Percentiles rank a stretch among this genome's conserved stretches.
Evolutionary conservation across 2,888 invertebrate species (phyloP).

Genomic region (Muschampia plurimacula): DNA sequence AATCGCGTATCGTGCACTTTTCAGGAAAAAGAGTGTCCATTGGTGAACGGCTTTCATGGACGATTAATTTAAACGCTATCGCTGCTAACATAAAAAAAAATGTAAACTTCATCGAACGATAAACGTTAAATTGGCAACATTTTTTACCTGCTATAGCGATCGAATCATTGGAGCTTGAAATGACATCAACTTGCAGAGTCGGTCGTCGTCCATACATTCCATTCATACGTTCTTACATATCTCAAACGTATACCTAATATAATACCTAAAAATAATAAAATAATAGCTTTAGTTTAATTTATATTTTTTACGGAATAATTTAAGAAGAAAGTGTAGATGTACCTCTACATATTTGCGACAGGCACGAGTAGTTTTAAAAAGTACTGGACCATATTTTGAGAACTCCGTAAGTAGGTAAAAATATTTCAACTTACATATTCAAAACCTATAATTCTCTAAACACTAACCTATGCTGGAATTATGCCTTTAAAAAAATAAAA

Average conservation of each 20-base stretch:
- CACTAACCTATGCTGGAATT: not conserved
- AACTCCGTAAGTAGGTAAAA: too few species aligned
- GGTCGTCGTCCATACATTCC: constrained; percentile 20
- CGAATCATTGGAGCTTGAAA: constrained; percentile 34
- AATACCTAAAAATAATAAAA: not conserved
- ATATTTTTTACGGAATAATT: not conserved
- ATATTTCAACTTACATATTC: too few species aligned
- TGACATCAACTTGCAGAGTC: constrained; percentile 35
- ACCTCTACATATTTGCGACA: too few species aligned
- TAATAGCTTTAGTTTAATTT: not conserved
- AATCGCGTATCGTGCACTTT: constrained; percentile 30
- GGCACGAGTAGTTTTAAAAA: too few species aligned
- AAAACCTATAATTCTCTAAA: too few species aligned
- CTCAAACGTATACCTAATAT: too few species aligned
- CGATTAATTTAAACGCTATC: constrained; percentile 38
- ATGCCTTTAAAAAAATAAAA: not conserved
- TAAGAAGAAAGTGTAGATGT: not conserved
- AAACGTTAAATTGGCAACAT: constrained; percentile 37
- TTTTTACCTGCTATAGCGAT: constrained; percentile 27
- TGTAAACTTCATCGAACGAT: constrained; percentile 35
- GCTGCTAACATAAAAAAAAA: constrained; percentile 29
- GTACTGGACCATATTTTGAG: too few species aligned
- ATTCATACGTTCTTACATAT: constrained; percentile 3
- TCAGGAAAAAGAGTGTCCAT: constrained; percentile 32
- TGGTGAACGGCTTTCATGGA: constrained; percentile 34